Evolutionary conservation across 92 coral and sea anemone genomes (phyloP).

Genomic region (Siderastrea radians): DNA sequence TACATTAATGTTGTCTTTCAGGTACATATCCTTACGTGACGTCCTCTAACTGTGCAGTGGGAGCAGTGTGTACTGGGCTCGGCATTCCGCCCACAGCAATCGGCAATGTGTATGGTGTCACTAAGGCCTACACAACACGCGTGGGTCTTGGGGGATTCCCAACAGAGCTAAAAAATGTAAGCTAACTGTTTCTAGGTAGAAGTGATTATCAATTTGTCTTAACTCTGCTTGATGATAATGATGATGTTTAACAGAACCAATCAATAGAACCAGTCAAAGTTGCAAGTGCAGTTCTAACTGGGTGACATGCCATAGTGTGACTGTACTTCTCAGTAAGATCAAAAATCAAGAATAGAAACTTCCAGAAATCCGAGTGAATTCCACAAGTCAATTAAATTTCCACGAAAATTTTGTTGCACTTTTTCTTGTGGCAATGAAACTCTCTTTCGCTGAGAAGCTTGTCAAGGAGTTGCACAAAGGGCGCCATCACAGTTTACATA

Average conservation of each 20-base stretch:
- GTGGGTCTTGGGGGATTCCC: slow-evolving; percentile 98
- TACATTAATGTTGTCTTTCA: slow-evolving; percentile 4
- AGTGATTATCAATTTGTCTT: not conserved
- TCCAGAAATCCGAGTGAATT: no score
- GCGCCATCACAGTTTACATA: no score
- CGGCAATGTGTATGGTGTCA: slow-evolving; percentile 92
- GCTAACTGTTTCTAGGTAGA: slow-evolving; percentile 20
- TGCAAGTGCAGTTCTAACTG: no score
- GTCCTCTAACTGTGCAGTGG: slow-evolving; percentile 94
- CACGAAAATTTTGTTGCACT: no score
- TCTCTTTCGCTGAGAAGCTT: no score
- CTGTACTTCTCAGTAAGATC: no score
- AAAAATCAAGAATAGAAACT: no score
- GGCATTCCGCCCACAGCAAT: slow-evolving; percentile 96
- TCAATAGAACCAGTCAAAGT: no score
- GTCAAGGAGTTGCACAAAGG: not conserved
- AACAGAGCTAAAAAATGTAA: slow-evolving; percentile 90
- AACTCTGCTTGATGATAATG: not conserved
- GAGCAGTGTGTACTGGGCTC: slow-evolving; percentile 98
- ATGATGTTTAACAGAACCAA: no score
- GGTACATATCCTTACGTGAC: slow-evolving; percentile 99
- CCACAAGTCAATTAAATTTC: no score
- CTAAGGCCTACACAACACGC: slow-evolving; percentile 97
- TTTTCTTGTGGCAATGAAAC: no score
- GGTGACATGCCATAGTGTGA: no score